These are phyloP conservation scores for Eudyptes chrysolophus DNA, from an alignment of 2,113 vertebrate genomes.

Conservation along the genomic window DNA sequence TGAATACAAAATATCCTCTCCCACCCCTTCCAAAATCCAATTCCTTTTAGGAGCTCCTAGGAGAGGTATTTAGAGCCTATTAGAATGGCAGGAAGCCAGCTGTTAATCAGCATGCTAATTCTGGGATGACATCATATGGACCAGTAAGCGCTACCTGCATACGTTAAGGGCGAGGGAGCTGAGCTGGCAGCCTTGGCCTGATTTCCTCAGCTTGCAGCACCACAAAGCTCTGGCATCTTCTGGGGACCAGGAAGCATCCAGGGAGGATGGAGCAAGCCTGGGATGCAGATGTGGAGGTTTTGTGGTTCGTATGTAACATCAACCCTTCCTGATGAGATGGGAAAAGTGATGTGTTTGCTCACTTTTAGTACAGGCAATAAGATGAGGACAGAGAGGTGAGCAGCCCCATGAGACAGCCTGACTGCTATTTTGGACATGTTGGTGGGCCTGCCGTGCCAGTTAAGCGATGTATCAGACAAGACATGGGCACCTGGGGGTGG, in stretches of 20 bases:
- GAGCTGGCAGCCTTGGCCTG: slow-evolving; percentile 14
- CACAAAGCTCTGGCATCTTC: background rate
- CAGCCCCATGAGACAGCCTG: background rate
- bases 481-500: background rate
- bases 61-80: slow-evolving; percentile 54
- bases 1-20: slow-evolving; percentile 35
- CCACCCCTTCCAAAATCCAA: slow-evolving; percentile 7
- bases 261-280: background rate
- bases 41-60: slow-evolving; percentile 42
- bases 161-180: background rate
- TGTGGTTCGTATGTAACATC: background rate
- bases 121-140: background rate
- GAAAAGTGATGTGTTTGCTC: background rate
- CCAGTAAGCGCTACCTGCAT: slow-evolving; percentile 3
- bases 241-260: background rate
- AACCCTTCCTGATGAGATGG: background rate
- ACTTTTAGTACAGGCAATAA: fast-evolving
- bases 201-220: background rate
- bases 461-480: too few species aligned
- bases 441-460: background rate
- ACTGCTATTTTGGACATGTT: background rate
- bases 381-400: background rate
- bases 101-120: slow-evolving; percentile 57
- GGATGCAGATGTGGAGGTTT: background rate
- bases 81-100: slow-evolving; percentile 50